A percentile compares a stretch with the other conserved stretches of the same genome.
Evolutionary conservation across 2,888 invertebrate genomes (phyloP).

Genomic region (Icerya purchasi): DNA sequence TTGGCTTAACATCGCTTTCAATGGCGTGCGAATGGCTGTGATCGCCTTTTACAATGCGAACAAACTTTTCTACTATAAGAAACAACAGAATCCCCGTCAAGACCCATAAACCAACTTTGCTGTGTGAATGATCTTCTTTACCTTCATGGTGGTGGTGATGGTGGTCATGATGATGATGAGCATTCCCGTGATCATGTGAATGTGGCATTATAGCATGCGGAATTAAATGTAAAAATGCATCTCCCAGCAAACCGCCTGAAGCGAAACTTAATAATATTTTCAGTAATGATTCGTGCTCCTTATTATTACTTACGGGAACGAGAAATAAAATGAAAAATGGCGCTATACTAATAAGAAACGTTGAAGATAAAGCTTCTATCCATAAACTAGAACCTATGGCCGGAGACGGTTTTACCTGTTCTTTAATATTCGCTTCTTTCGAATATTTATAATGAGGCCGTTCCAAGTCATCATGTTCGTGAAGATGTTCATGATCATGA

Average conservation of each 20-base stretch:
- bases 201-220: constrained; percentile 70
- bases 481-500: constrained; percentile 25
- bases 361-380: constrained; percentile 68
- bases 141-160: constrained; percentile 33
- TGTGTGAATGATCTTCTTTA: constrained; percentile 28
- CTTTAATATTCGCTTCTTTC: constrained; percentile 36
- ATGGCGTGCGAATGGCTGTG: constrained; percentile 37
- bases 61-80: constrained; percentile 77
- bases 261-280: constrained; percentile 84
- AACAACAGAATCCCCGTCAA: constrained; percentile 82
- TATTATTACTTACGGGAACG: constrained; percentile 72
- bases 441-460: constrained; percentile 68
- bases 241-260: constrained; percentile 86
- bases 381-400: constrained; percentile 30
- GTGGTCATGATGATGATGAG: constrained; percentile 24
- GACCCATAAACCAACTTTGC: constrained; percentile 87
- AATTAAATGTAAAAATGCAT: constrained; percentile 95
- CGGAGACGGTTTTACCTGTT: constrained; percentile 17
- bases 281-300: constrained; percentile 61
- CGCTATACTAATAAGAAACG: constrained; percentile 79
- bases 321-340: constrained; percentile 83
- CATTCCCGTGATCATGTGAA: constrained; percentile 23
- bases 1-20: constrained; percentile 24
- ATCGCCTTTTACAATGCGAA: constrained; percentile 63
- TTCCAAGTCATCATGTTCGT: constrained; percentile 30